These are phyloP conservation scores for Agapetus fuscipes DNA, from an alignment of 2,888 invertebrate species.

Conservation along the genomic window DNA sequence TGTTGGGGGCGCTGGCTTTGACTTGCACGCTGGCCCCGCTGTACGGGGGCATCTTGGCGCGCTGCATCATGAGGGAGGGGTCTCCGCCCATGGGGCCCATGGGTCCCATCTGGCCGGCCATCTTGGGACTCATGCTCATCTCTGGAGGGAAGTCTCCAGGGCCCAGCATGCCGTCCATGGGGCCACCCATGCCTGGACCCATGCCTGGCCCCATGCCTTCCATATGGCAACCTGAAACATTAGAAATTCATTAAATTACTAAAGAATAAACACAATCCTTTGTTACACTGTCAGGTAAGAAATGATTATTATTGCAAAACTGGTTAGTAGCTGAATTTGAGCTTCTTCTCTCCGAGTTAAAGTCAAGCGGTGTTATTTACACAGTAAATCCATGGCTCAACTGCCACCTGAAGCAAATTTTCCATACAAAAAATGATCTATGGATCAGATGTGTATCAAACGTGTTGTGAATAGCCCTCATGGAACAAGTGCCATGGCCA, in stretches of 20 bases:
- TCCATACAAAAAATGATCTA: too few relatives aligned
- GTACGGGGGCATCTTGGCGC: constrained; percentile 46
- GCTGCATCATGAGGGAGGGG: constrained; percentile 55
- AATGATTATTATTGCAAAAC: constrained; percentile 1
- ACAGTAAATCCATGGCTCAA: too few relatives aligned
- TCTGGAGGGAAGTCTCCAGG: constrained; percentile 42
- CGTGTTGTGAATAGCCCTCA: too few relatives aligned
- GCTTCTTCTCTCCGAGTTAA: too few relatives aligned
- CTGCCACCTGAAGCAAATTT: too few relatives aligned
- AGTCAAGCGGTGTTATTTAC: too few relatives aligned
- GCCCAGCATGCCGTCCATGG: constrained; percentile 47
- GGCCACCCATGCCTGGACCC: constrained; percentile 31
- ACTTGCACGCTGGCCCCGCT: constrained; percentile 75
- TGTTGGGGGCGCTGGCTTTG: constrained; percentile 94
- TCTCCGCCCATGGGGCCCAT: constrained; percentile 44
- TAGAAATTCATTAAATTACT: too few relatives aligned
- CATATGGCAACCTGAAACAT: constrained; percentile 39
- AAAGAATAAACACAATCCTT: too few relatives aligned
- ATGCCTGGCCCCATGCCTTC: constrained; percentile 42
- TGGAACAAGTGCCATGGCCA: too few relatives aligned
- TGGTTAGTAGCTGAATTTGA: too few relatives aligned
- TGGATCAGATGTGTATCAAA: too few relatives aligned
- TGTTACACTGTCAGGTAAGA: background rate
- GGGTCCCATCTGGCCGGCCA: constrained; percentile 47
- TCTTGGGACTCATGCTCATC: constrained; percentile 56